Evolutionary conservation across 2,888 invertebrate species (phyloP).

Genomic region (Eilema griseolum): DNA sequence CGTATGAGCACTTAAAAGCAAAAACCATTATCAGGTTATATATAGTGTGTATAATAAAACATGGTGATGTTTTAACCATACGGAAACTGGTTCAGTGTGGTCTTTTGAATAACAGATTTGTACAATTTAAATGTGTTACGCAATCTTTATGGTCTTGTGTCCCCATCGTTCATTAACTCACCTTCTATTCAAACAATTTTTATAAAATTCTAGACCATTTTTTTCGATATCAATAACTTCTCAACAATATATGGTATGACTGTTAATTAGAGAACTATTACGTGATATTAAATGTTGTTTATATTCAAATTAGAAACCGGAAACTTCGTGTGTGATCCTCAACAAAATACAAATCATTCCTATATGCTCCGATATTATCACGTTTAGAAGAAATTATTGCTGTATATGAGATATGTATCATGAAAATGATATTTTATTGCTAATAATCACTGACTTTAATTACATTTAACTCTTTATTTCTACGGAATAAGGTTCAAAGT

Average conservation of each 20-base stretch:
- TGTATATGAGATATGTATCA: constrained; percentile 66
- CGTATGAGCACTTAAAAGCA: neutral
- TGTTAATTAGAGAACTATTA: constrained; percentile 48
- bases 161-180: neutral
- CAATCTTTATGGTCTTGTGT: neutral
- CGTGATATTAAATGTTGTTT: constrained; percentile 43
- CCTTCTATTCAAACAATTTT: neutral
- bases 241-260: constrained; percentile 39
- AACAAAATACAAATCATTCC: constrained; percentile 59
- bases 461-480: constrained; percentile 36
- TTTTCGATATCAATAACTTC: constrained; percentile 50
- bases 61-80: neutral
- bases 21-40: neutral
- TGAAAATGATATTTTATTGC: constrained; percentile 73
- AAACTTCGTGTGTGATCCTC: constrained; percentile 79
- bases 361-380: constrained; percentile 72
- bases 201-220: constrained; percentile 26
- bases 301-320: constrained; percentile 65
- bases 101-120: constrained; percentile 2
- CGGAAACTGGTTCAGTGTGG: neutral
- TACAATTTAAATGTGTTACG: neutral
- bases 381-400: constrained; percentile 65
- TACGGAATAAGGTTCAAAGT: constrained; percentile 45
- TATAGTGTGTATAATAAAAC: neutral
- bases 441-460: constrained; percentile 56